Evolutionary conservation across 1,140 invertebrate genomes (phyloP).

Genomic region (Drosophila sturtevanti): DNA sequence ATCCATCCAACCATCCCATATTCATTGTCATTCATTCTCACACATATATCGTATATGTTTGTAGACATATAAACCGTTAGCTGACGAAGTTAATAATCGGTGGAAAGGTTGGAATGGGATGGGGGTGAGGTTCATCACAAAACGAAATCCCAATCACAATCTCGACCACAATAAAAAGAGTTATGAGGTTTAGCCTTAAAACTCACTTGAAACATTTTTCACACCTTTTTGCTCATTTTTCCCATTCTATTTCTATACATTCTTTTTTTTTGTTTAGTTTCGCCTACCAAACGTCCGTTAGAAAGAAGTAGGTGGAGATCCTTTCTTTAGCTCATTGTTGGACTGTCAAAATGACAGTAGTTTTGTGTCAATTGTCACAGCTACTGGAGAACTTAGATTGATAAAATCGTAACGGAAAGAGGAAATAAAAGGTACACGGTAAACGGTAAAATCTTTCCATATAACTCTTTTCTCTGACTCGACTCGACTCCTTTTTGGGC

Average conservation of each 20-base stretch:
- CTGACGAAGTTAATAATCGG: constrained; percentile 54
- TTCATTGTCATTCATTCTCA: constrained; percentile 44
- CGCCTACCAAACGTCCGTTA: constrained; percentile 74
- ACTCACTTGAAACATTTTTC: constrained; percentile 49
- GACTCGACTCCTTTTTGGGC: constrained; percentile 53
- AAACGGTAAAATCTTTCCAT: constrained; percentile 43
- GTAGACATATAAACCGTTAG: constrained; percentile 26
- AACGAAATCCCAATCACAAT: constrained; percentile 36
- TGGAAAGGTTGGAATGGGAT: constrained; percentile 1
- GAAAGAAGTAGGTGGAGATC: constrained; percentile 18
- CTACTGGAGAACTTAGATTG: constrained; percentile 38
- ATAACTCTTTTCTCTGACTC: constrained; percentile 63
- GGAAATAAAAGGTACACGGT: constrained; percentile 20
- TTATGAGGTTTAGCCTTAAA: constrained; percentile 21
- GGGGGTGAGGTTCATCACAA: constrained; percentile 14
- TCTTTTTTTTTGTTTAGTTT: constrained; percentile 19
- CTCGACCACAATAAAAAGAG: constrained; percentile 5
- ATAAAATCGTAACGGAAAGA: constrained; percentile 42
- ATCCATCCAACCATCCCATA: neutral
- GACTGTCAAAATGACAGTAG: constrained; percentile 59
- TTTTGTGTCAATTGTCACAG: constrained; percentile 72
- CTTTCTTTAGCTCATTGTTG: constrained; percentile 46
- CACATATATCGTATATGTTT: constrained; percentile 1
- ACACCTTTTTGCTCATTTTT: constrained; percentile 59
- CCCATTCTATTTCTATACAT: neutral